phyloP scores from a whole-genome alignment of 2,888 invertebrate species.

The Tachina fera region DNA sequence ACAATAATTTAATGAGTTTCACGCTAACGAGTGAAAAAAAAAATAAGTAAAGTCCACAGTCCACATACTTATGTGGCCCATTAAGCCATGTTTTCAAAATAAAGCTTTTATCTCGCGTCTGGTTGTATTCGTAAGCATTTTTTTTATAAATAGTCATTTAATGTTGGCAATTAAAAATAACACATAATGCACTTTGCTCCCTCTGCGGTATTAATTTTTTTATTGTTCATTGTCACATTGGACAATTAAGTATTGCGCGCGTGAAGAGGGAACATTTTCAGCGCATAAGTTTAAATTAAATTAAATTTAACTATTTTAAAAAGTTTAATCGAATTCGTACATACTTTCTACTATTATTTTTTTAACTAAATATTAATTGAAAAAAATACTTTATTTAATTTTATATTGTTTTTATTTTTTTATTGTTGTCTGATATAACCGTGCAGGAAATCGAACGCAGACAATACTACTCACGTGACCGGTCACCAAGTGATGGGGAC shows the following conservation, averaged over 20 bases:
- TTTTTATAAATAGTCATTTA: slow-evolving; percentile 67
- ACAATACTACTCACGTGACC: too few species aligned
- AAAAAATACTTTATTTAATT: too few species aligned
- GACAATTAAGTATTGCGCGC: slow-evolving; percentile 12
- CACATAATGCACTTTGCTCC: slow-evolving; percentile 60
- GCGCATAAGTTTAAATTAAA: background rate
- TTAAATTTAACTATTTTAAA: background rate
- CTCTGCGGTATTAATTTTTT: slow-evolving; percentile 41
- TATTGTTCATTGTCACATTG: slow-evolving; percentile 20
- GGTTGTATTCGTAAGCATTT: slow-evolving; percentile 39
- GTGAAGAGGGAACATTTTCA: background rate
- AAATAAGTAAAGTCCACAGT: slow-evolving; percentile 20
- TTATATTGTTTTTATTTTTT: too few species aligned
- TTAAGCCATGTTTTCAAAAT: slow-evolving; percentile 16
- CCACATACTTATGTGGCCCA: slow-evolving; percentile 12
- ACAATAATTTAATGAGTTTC: slow-evolving; percentile 68
- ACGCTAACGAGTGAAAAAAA: background rate
- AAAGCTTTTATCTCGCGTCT: slow-evolving; percentile 49
- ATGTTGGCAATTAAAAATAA: slow-evolving; percentile 67
- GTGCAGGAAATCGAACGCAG: too few species aligned
- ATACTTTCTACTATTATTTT: too few species aligned
- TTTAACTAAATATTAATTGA: too few species aligned
- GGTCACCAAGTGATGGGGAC: too few species aligned
- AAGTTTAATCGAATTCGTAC: background rate
- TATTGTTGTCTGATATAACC: too few species aligned